These are phyloP conservation scores for Prionchulus punctatus DNA, from an alignment of 2,888 invertebrate species.

Conservation along the genomic window DNA sequence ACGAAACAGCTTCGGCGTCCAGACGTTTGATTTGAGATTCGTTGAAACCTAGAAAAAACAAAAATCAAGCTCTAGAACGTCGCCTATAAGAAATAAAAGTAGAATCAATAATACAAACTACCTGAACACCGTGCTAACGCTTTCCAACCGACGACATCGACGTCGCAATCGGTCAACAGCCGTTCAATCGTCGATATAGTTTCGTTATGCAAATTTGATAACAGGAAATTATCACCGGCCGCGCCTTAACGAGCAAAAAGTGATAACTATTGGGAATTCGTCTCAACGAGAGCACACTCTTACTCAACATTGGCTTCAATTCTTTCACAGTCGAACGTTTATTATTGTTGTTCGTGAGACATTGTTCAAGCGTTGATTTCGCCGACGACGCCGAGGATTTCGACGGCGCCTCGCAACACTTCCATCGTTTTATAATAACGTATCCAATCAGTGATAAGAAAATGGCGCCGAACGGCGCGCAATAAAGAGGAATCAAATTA, in stretches of 20 bases:
- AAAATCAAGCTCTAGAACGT: neutral
- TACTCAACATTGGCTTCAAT: neutral
- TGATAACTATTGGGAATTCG: too few relatives aligned
- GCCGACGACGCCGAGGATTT: neutral
- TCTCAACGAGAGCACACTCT: neutral
- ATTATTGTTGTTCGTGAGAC: too few relatives aligned
- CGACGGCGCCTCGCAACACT: neutral
- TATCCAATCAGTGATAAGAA: neutral
- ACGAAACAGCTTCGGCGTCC: neutral
- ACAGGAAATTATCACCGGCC: too few relatives aligned
- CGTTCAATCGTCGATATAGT: neutral
- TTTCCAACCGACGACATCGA: neutral
- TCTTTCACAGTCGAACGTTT: neutral
- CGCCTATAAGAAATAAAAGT: neutral
- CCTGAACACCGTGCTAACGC: neutral
- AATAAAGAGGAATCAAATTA: neutral
- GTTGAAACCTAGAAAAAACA: neutral
- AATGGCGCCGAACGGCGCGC: neutral
- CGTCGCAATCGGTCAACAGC: neutral
- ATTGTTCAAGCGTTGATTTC: too few relatives aligned
- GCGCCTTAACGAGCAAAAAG: too few relatives aligned
- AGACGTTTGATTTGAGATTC: neutral
- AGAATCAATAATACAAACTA: neutral
- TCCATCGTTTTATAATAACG: slow-evolving; percentile 2
- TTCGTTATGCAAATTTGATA: neutral